Conservation (phyloP, 2,888 invertebrate species). For the Nomada ferruginata region DNA sequence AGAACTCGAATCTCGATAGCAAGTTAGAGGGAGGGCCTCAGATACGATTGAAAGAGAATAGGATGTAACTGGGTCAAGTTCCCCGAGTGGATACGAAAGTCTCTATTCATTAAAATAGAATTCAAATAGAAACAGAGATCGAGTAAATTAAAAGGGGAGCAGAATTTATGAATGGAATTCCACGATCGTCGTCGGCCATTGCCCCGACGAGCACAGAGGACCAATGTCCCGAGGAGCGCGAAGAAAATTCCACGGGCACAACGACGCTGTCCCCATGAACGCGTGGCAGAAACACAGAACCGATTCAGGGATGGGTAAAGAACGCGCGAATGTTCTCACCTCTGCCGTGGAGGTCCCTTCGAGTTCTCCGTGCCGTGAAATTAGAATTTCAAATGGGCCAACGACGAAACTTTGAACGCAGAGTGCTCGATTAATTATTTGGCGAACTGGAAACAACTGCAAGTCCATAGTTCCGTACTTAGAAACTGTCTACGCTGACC, state of each 20-base stretch:
- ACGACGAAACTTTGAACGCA: constrained; percentile 36
- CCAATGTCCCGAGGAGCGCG: neutral
- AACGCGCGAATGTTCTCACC: constrained; percentile 14
- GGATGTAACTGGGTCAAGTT: constrained; percentile 23
- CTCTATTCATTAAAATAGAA: neutral
- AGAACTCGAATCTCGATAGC: neutral
- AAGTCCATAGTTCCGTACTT: constrained; percentile 14
- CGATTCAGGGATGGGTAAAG: neutral
- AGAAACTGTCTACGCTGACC: neutral
- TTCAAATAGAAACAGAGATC: constrained; percentile 12
- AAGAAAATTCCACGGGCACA: constrained; percentile 16
- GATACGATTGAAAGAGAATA: constrained; percentile 20
- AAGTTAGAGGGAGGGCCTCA: neutral
- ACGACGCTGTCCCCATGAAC: constrained; percentile 2
- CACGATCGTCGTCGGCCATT: constrained; percentile 18
- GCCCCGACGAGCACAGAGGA: neutral
- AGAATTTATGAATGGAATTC: constrained; percentile 27
- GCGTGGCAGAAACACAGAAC: constrained; percentile 6
- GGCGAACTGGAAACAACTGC: constrained; percentile 32
- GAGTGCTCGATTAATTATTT: constrained; percentile 65
- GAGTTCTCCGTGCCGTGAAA: constrained; percentile 27
- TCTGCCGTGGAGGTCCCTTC: constrained; percentile 19
- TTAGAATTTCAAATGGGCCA: constrained; percentile 64
- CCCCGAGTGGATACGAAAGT: constrained; percentile 5
- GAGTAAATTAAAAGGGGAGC: neutral